These are phyloP conservation scores for Oligia latruncula DNA, from an alignment of 2,888 invertebrate genomes.

Conservation along the genomic window DNA sequence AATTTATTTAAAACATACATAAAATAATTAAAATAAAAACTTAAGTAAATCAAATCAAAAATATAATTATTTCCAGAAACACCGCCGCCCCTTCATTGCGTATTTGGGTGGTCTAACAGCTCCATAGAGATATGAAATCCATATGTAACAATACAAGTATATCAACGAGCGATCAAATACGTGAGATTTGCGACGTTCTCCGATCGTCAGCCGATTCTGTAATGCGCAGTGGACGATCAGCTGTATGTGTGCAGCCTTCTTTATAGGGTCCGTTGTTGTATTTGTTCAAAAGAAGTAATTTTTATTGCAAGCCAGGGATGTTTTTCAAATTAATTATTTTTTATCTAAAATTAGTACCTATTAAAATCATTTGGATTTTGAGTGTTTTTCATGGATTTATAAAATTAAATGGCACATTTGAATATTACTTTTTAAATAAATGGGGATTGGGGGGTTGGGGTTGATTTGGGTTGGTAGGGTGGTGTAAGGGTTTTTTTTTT, in stretches of 20 bases:
- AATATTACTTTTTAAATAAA: neutral
- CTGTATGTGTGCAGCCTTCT: constrained; percentile 19
- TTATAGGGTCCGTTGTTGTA: neutral
- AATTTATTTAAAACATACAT: no score
- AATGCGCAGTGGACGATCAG: constrained; percentile 47
- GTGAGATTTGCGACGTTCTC: constrained; percentile 85
- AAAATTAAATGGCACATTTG: neutral
- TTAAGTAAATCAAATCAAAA: no score
- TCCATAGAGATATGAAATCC: constrained; percentile 69
- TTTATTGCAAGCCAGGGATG: neutral
- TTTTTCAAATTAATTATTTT: neutral
- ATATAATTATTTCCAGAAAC: no score
- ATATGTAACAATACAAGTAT: constrained; percentile 79
- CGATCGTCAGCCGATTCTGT: constrained; percentile 73
- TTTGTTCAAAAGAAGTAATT: neutral
- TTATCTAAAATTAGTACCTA: neutral
- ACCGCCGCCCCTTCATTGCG: no score
- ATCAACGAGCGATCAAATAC: constrained; percentile 85
- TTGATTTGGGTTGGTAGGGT: no score
- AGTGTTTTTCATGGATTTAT: no score
- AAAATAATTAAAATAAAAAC: no score
- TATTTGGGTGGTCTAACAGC: constrained; percentile 60
- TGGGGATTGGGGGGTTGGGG: no score
- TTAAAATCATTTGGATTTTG: rapidly evolving
- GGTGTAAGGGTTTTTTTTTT: no score